Conservation (phyloP, 2,888 invertebrate species). For the Epicampocera succincta region DNA sequence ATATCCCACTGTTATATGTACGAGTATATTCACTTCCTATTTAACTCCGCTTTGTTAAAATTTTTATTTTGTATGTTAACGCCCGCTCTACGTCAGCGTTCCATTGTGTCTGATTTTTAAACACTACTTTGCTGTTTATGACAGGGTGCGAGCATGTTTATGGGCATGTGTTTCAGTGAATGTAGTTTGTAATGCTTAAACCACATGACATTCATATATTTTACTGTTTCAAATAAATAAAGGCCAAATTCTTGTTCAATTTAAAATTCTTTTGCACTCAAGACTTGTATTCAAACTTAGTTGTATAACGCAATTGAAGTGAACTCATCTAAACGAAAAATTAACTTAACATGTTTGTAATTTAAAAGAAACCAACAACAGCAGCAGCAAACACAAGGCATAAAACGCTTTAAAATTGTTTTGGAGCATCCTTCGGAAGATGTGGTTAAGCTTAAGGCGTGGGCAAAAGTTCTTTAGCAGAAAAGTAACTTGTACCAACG, state of each 20-base stretch:
- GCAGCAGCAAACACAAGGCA: background rate
- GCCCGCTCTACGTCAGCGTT: too few species aligned
- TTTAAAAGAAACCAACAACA: too few species aligned
- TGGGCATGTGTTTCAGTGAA: background rate
- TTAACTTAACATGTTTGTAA: background rate
- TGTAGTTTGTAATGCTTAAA: constrained; percentile 13
- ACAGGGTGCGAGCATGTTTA: background rate
- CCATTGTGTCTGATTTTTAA: constrained; percentile 19
- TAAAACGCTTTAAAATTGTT: background rate
- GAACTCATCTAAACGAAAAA: constrained; percentile 1
- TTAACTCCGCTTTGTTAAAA: background rate
- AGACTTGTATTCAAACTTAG: background rate
- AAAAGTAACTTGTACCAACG: too few species aligned
- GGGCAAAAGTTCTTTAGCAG: too few species aligned
- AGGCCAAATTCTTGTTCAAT: background rate
- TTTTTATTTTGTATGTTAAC: background rate
- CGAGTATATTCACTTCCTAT: background rate
- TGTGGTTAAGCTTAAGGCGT: too few species aligned
- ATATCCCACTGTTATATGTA: background rate
- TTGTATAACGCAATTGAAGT: background rate
- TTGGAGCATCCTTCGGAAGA: too few species aligned
- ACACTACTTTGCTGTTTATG: constrained; percentile 19
- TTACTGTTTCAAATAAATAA: background rate
- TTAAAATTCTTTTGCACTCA: background rate
- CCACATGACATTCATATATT: constrained; percentile 18